phyloP scores from a whole-genome alignment of 2,113 vertebrate species.

The Gracilinanus agilis region DNA sequence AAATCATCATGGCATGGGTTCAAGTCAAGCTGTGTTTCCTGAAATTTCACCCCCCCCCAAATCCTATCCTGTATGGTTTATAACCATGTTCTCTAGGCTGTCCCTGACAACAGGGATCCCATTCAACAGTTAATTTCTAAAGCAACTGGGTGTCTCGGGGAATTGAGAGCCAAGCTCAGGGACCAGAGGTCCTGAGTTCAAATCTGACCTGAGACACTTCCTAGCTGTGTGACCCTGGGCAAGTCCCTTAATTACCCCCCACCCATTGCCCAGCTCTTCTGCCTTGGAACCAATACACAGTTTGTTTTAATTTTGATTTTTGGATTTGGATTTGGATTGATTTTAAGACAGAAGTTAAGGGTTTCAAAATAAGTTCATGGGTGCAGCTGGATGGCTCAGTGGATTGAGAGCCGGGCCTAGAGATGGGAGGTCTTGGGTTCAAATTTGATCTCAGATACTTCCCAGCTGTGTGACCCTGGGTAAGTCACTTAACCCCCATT shows the following conservation, averaged over 20 bases:
- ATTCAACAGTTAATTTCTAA: neutral
- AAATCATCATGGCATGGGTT: neutral
- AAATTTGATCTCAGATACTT: neutral
- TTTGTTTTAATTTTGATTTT: too few relatives aligned
- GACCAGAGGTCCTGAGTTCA: neutral
- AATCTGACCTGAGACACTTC: neutral
- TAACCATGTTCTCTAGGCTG: neutral
- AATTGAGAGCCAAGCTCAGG: neutral
- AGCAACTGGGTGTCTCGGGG: neutral
- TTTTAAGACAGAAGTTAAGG: too few relatives aligned
- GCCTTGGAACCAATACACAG: too few relatives aligned
- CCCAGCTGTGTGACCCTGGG: neutral
- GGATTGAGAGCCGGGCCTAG: fast-evolving
- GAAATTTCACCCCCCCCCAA: neutral
- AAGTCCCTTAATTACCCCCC: neutral
- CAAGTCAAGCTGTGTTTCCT: neutral
- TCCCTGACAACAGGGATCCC: neutral
- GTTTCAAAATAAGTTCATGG: too few relatives aligned
- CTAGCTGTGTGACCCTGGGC: neutral
- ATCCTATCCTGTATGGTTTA: neutral
- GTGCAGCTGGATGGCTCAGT: neutral
- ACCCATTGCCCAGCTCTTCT: too few relatives aligned
- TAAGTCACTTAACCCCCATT: neutral
- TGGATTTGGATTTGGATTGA: too few relatives aligned
- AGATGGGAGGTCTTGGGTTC: neutral